These are phyloP conservation scores for Helleia helle DNA, from an alignment of 2,888 invertebrate species.

Conservation along the genomic window DNA sequence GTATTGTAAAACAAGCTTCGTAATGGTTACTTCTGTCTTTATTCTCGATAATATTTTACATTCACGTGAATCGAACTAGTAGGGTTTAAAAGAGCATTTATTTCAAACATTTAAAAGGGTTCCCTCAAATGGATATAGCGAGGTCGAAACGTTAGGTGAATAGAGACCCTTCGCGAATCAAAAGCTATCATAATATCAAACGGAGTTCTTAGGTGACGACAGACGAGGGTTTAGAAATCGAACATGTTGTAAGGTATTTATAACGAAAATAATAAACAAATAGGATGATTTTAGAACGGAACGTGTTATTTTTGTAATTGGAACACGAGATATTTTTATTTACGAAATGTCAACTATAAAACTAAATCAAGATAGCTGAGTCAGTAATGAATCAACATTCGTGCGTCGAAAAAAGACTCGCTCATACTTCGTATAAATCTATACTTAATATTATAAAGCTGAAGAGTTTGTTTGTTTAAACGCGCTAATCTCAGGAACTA, in stretches of 20 bases:
- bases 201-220: conserved; percentile 26
- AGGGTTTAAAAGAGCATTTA: conserved; percentile 52
- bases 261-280: not conserved
- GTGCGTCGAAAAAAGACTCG: conserved; percentile 46
- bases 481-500: no score
- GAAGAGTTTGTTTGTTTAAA: no score
- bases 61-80: conserved; percentile 29
- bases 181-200: conserved; percentile 38
- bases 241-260: conserved; percentile 8
- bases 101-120: no score
- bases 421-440: conserved; percentile 34
- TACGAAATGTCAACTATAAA: conserved; percentile 56
- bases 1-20: no score
- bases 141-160: conserved; percentile 55
- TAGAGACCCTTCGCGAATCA: conserved; percentile 45
- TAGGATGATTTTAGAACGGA: not conserved
- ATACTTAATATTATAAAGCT: no score
- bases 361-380: conserved; percentile 47
- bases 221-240: conserved; percentile 22
- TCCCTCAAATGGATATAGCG: conserved; percentile 35
- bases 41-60: not conserved
- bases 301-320: conserved; percentile 14
- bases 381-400: conserved; percentile 54
- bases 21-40: no score
- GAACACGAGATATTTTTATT: conserved; percentile 1